A percentile compares a stretch with the other conserved stretches of the same genome.
Conservation (phyloP, 2,888 invertebrate genomes). For the Chirona hameri region DNA sequence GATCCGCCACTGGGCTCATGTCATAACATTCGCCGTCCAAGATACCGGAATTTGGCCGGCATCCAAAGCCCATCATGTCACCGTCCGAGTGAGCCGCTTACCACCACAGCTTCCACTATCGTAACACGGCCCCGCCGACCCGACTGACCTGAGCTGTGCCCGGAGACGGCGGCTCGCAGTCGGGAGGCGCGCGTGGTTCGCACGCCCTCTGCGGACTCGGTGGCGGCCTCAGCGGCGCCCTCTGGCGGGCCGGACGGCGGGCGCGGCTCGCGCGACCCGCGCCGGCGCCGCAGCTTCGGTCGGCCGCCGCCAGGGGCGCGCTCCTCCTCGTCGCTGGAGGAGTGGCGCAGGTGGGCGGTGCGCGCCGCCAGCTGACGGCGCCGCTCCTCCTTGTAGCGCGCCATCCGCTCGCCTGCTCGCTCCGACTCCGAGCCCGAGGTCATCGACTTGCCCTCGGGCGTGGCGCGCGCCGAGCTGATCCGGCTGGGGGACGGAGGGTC, state of each 20-base stretch:
- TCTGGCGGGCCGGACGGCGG: constrained; percentile 22
- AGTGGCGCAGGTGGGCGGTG: constrained; percentile 3
- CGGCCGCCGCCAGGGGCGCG: constrained; percentile 30
- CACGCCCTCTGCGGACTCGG: constrained; percentile 46
- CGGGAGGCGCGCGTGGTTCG: constrained; percentile 69
- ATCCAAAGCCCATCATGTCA: too few species aligned
- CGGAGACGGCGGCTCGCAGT: constrained; percentile 54
- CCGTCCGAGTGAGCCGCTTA: too few species aligned
- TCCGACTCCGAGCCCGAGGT: constrained; percentile 30
- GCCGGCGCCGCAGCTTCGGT: constrained; percentile 26
- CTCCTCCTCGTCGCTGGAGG: constrained; percentile 33
- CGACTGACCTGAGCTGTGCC: constrained; percentile 12
- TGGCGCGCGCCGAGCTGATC: background rate
- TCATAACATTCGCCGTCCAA: too few species aligned
- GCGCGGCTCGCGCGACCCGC: constrained; percentile 28
- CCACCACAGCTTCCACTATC: too few species aligned
- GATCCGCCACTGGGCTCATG: too few species aligned
- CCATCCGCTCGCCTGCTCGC: constrained; percentile 37
- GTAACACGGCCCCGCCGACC: background rate
- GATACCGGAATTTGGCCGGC: too few species aligned
- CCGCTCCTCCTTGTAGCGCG: constrained; percentile 64
- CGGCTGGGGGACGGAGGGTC: background rate
- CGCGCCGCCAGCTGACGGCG: constrained; percentile 62
- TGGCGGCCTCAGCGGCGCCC: background rate
- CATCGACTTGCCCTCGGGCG: constrained; percentile 24